A percentile compares a stretch with the other conserved stretches of the same genome.
Conservation (phyloP, 2,797 vertebrate species). For the Hypotaenidia philippensis region DNA sequence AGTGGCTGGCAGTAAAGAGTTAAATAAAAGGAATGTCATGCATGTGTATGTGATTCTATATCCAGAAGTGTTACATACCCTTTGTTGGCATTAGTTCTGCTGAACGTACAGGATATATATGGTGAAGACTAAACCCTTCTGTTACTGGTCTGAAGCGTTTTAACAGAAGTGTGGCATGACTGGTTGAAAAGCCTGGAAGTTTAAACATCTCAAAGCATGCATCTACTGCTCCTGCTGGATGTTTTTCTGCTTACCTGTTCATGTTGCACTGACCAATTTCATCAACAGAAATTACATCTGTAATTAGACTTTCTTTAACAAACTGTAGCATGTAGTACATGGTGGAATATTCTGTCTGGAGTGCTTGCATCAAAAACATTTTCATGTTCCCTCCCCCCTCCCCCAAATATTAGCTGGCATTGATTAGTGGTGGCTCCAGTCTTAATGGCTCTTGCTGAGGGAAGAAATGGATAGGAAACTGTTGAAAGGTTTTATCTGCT, state of each 20-base stretch:
- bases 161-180: slow-evolving; percentile 74
- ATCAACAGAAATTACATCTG: background rate
- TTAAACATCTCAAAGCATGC: slow-evolving; percentile 21
- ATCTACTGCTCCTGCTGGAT: background rate
- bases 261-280: background rate
- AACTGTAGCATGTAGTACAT: background rate
- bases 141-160: slow-evolving; percentile 58
- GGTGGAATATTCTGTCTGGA: background rate
- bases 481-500: background rate
- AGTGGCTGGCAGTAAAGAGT: slow-evolving; percentile 45
- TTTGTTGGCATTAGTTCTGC: slow-evolving; percentile 69
- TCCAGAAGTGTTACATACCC: slow-evolving; percentile 71
- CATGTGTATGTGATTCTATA: slow-evolving; percentile 67
- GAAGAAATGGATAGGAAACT: background rate
- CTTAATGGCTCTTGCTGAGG: background rate
- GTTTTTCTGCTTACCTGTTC: background rate
- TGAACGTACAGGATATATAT: slow-evolving; percentile 67
- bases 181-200: slow-evolving; percentile 8
- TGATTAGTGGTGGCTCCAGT: background rate
- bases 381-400: background rate
- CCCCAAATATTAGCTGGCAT: background rate
- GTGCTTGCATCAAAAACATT: background rate
- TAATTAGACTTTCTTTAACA: background rate
- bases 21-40: slow-evolving; percentile 69
- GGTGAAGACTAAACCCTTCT: slow-evolving; percentile 50